Conservation (phyloP, 2,113 vertebrate genomes). For the Pterophyllum scalare region DNA sequence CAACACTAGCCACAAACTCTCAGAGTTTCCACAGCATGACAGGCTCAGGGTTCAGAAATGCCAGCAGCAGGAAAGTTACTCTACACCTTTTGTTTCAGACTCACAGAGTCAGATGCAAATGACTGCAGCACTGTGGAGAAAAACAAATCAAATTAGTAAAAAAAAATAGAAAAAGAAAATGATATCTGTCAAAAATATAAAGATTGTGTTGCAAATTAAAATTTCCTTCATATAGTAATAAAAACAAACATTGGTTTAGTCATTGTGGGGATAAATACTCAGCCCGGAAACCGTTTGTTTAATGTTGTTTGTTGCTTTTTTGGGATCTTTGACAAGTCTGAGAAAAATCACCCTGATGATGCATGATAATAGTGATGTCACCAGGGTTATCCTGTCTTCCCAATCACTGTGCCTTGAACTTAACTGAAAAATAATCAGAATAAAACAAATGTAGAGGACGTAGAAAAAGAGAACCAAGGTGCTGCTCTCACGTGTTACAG, state of each 20-base stretch:
- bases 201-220: neutral
- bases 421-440: neutral
- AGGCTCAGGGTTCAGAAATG: neutral
- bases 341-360: neutral
- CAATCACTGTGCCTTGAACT: fast-evolving
- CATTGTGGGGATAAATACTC: neutral
- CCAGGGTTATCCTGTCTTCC: neutral
- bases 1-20: neutral
- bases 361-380: fast-evolving
- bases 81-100: neutral
- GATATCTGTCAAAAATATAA: neutral
- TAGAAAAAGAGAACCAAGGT: neutral
- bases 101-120: neutral
- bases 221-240: neutral
- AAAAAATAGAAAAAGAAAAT: no score
- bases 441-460: neutral
- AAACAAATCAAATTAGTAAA: neutral
- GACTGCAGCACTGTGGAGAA: fast-evolving
- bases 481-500: neutral
- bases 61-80: neutral
- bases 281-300: neutral
- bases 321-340: fast-evolving
- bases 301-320: neutral
- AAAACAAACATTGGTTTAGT: neutral
- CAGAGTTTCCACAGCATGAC: neutral